These are phyloP conservation scores for Chaetophractus vellerosus DNA, from an alignment of 2,797 vertebrate genomes.

Conservation along the genomic window DNA sequence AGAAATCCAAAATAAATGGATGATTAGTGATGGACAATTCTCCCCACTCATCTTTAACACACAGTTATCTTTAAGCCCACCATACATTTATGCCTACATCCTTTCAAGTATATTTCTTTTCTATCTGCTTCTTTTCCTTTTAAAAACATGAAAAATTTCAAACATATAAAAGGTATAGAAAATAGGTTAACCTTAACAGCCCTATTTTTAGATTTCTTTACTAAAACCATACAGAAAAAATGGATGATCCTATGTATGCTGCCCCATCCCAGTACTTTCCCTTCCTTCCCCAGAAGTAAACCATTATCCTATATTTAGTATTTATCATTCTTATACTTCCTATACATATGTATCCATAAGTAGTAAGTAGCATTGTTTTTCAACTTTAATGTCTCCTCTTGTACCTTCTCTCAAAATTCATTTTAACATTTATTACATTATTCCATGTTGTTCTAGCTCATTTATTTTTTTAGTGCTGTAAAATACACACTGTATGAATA, in stretches of 20 bases:
- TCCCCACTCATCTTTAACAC: background rate
- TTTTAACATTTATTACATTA: background rate
- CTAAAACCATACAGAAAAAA: background rate
- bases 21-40: accelerated
- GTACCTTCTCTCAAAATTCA: background rate
- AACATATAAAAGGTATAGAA: slow-evolving; percentile 16
- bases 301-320: background rate
- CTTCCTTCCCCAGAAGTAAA: background rate
- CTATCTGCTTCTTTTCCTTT: background rate
- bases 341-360: background rate
- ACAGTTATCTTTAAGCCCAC: accelerated
- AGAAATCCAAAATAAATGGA: background rate
- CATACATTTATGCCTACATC: background rate
- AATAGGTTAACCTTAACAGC: background rate
- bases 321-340: background rate
- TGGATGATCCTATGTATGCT: background rate
- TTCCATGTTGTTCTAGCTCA: background rate
- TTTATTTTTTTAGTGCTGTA: background rate
- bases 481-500: background rate
- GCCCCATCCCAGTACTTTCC: background rate
- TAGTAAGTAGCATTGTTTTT: background rate
- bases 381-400: background rate
- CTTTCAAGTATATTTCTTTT: background rate
- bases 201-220: background rate
- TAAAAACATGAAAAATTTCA: background rate